Conservation (phyloP, 2,888 invertebrate genomes). For the Ptychoptera albimana region DNA sequence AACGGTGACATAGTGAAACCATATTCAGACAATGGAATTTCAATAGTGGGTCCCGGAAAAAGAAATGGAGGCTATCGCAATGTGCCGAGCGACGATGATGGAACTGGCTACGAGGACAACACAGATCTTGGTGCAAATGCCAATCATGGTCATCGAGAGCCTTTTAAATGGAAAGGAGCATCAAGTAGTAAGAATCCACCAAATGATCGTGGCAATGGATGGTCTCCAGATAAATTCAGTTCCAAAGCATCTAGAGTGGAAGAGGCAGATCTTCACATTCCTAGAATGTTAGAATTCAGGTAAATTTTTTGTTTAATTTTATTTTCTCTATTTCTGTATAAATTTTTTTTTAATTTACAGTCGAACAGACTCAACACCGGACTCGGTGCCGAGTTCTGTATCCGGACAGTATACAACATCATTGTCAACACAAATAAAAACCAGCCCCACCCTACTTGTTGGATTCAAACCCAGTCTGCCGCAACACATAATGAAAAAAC, state of each 20-base stretch:
- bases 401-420: conserved; percentile 24
- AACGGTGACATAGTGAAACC: conserved; percentile 11
- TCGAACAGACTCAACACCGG: conserved; percentile 25
- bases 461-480: conserved; percentile 3
- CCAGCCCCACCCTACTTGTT: background rate
- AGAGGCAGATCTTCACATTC: conserved; percentile 49
- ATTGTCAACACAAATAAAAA: too few species aligned
- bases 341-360: too few species aligned
- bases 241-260: conserved; percentile 8
- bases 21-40: conserved; percentile 19
- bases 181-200: conserved; percentile 12
- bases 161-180: conserved; percentile 22
- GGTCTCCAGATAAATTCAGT: background rate
- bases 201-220: background rate
- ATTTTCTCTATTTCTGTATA: too few species aligned
- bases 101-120: conserved; percentile 41
- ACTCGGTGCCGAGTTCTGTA: conserved; percentile 40
- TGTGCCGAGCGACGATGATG: conserved; percentile 49
- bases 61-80: conserved; percentile 57
- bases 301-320: conserved; percentile 21
- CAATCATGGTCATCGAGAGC: conserved; percentile 1
- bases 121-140: conserved; percentile 20
- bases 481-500: conserved; percentile 2
- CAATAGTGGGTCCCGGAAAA: conserved; percentile 29
- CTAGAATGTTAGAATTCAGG: conserved; percentile 44